Percentiles rank a stretch among this genome's conserved stretches.
Evolutionary conservation across 2,113 vertebrate species (phyloP).

Genomic region (Butastur rufipennis): DNA sequence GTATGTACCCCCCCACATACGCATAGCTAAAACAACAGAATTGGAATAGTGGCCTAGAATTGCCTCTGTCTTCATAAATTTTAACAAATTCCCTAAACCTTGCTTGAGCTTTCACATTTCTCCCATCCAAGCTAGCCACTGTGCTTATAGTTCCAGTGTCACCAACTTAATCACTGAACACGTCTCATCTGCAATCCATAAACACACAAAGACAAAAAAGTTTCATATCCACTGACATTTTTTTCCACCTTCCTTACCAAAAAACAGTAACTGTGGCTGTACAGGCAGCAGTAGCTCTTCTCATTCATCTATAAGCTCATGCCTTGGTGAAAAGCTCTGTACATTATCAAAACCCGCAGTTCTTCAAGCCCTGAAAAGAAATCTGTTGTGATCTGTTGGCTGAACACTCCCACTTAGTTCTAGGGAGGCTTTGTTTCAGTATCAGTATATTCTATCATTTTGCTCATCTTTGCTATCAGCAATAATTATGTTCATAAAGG

Average conservation of each 20-base stretch:
- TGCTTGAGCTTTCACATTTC: not conserved
- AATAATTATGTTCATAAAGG: not conserved
- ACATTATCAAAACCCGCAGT: not conserved
- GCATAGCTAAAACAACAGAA: not conserved
- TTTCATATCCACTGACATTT: not conserved
- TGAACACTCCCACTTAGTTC: not conserved
- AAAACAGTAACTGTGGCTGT: not conserved
- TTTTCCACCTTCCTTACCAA: not conserved
- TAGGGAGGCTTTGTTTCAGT: not conserved
- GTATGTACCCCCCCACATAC: no score
- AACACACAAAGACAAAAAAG: not conserved
- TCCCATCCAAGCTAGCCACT: not conserved
- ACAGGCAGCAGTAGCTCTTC: not conserved
- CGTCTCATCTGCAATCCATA: not conserved
- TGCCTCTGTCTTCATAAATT: not conserved
- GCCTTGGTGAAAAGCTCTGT: not conserved
- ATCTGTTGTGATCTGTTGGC: not conserved
- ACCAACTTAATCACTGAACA: not conserved
- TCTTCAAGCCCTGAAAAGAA: not conserved
- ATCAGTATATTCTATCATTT: not conserved
- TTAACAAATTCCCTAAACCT: not conserved
- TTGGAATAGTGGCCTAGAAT: not conserved
- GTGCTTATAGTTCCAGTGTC: not conserved
- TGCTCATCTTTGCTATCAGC: not conserved
- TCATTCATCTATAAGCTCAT: not conserved